Conservation (phyloP, 2,113 vertebrate genomes). For the Tragelaphus strepsiceros region DNA sequence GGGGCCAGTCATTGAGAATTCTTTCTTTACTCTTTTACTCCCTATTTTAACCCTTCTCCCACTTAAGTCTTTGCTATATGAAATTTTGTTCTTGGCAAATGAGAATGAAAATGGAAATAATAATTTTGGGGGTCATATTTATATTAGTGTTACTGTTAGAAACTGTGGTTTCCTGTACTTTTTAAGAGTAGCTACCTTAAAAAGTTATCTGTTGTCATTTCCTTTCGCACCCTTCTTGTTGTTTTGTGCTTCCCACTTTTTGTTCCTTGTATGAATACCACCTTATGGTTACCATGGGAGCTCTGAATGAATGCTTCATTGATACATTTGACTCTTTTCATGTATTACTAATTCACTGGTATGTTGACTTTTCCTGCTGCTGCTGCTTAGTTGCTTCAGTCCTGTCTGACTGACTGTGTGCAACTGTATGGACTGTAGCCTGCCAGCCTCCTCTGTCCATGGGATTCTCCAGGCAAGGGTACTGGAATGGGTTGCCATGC, state of each 20-base stretch:
- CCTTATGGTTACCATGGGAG: neutral
- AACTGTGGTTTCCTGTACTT: neutral
- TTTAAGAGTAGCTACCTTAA: neutral
- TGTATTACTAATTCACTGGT: neutral
- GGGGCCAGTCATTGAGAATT: neutral
- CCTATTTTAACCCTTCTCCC: neutral
- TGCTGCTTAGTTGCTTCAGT: neutral
- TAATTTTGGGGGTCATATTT: neutral
- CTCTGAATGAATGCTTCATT: neutral
- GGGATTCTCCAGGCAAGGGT: neutral
- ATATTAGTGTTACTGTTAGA: neutral
- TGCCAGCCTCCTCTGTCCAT: neutral
- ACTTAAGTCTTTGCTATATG: neutral
- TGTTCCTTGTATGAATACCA: neutral
- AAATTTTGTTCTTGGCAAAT: neutral
- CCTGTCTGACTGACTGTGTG: rapidly evolving
- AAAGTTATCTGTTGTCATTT: neutral
- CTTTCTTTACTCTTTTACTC: neutral
- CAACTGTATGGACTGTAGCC: neutral
- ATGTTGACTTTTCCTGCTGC: neutral
- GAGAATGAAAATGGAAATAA: slow-evolving; percentile 16
- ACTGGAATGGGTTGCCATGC: neutral
- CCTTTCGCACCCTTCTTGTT: neutral
- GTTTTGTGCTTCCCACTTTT: slow-evolving; percentile 1
- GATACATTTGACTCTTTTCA: neutral